Percentiles rank a stretch among this genome's conserved stretches.
These are phyloP conservation scores for Tiphia femorata DNA, from an alignment of 2,888 invertebrate genomes.

Conservation along the genomic window DNA sequence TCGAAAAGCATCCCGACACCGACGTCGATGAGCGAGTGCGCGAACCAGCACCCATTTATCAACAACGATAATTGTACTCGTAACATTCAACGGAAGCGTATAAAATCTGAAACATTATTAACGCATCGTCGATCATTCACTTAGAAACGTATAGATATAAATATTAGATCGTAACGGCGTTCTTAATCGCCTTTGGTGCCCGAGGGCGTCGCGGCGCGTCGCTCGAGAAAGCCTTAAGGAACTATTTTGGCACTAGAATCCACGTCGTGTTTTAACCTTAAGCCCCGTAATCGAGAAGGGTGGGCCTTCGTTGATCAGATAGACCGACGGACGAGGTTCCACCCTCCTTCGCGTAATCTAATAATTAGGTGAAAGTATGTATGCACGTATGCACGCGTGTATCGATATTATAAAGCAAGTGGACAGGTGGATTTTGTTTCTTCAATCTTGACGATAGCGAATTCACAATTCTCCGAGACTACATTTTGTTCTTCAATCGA, in stretches of 20 bases:
- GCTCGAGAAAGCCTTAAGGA: constrained; percentile 49
- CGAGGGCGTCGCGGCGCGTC: constrained; percentile 33
- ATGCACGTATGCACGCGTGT: constrained; percentile 2
- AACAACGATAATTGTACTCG: constrained; percentile 44
- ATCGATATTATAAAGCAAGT: no score
- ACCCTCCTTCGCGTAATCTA: constrained; percentile 7
- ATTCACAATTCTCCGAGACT: no score
- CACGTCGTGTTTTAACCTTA: constrained; percentile 42
- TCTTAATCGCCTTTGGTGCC: no score
- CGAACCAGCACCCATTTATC: constrained; percentile 13
- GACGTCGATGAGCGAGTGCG: background rate
- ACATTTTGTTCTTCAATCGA: no score
- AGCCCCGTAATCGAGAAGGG: no score
- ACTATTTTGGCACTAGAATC: constrained; percentile 64
- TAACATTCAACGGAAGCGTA: constrained; percentile 62
- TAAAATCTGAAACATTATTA: constrained; percentile 63
- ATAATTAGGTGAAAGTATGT: constrained; percentile 7
- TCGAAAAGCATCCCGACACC: no score
- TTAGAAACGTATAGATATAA: constrained; percentile 42
- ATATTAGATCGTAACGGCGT: constrained; percentile 17
- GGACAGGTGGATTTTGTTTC: no score
- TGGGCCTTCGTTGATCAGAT: constrained; percentile 10
- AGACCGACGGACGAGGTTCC: constrained; percentile 2
- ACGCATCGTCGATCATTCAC: constrained; percentile 49
- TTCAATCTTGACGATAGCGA: no score